Conservation (phyloP, 2,797 vertebrate species). For the Gallinago nigripennis region DNA sequence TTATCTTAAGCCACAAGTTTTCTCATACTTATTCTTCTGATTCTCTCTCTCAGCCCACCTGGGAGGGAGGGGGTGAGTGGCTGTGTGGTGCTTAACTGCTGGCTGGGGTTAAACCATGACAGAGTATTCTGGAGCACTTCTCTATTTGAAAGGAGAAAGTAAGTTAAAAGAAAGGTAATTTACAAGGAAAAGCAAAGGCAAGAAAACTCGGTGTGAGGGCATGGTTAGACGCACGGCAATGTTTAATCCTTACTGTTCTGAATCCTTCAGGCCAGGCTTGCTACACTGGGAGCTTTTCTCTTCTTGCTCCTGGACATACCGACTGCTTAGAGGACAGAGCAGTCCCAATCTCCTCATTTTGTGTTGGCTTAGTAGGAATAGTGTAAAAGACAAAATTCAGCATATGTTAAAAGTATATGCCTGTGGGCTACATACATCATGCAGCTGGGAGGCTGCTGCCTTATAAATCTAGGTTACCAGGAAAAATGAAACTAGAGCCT, state of each 20-base stretch:
- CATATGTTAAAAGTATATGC: not conserved
- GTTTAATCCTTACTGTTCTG: not conserved
- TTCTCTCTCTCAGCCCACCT: not conserved
- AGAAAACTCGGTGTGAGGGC: not conserved
- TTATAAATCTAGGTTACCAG: not conserved
- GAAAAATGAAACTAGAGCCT: not conserved
- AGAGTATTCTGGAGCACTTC: not conserved
- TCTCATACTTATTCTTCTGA: not conserved
- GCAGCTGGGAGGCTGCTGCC: conserved; percentile 4
- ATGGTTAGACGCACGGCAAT: not conserved
- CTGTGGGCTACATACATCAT: not conserved
- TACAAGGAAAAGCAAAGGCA: not conserved
- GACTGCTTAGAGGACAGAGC: not conserved
- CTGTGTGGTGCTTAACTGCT: not conserved
- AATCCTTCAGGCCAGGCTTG: not conserved
- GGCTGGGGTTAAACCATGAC: not conserved
- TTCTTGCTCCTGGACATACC: not conserved
- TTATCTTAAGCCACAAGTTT: not conserved
- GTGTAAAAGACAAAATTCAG: not conserved
- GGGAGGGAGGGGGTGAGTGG: not conserved
- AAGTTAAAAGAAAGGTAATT: not conserved
- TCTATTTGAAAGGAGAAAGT: not conserved
- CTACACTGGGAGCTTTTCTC: not conserved
- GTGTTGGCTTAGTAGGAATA: not conserved
- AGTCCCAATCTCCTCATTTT: not conserved